Percentiles rank a stretch among this genome's conserved stretches.
phyloP scores from a whole-genome alignment of 2,113 vertebrate species.

The Trochalopteron elliotii region DNA sequence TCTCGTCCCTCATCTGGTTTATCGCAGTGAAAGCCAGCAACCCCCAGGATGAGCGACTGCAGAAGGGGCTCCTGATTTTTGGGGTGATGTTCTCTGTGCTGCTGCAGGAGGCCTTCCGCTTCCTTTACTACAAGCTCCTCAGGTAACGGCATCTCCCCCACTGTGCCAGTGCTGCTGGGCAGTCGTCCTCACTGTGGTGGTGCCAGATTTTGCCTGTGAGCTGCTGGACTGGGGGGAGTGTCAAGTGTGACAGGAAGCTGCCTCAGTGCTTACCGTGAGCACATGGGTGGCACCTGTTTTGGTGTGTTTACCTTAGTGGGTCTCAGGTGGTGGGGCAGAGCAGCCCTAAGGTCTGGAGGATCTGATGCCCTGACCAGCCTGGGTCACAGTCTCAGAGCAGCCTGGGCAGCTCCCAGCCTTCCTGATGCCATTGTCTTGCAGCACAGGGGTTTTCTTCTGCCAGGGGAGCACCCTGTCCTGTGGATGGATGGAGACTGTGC shows the following conservation, averaged over 20 bases:
- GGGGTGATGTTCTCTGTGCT: conserved; percentile 79
- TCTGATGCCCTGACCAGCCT: not conserved
- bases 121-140: conserved; percentile 79
- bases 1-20: conserved; percentile 81
- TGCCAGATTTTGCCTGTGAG: not conserved
- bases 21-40: conserved; percentile 73
- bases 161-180: not conserved
- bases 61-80: conserved; percentile 74
- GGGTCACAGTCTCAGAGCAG: not conserved
- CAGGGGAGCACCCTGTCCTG: not conserved
- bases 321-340: not conserved
- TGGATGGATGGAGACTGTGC: fast-evolving
- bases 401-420: not conserved
- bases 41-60: conserved; percentile 39
- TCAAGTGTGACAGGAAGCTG: not conserved
- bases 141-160: conserved; percentile 36
- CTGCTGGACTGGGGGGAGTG: not conserved
- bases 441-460: fast-evolving
- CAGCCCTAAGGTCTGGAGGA: not conserved
- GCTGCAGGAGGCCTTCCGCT: conserved; percentile 78
- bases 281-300: fast-evolving
- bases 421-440: fast-evolving
- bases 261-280: fast-evolving
- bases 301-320: fast-evolving
- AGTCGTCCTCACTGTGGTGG: fast-evolving